Base-by-base conservation (phyloP, 2,797 vertebrate genomes). In the Erethizon dorsatum region DNA sequence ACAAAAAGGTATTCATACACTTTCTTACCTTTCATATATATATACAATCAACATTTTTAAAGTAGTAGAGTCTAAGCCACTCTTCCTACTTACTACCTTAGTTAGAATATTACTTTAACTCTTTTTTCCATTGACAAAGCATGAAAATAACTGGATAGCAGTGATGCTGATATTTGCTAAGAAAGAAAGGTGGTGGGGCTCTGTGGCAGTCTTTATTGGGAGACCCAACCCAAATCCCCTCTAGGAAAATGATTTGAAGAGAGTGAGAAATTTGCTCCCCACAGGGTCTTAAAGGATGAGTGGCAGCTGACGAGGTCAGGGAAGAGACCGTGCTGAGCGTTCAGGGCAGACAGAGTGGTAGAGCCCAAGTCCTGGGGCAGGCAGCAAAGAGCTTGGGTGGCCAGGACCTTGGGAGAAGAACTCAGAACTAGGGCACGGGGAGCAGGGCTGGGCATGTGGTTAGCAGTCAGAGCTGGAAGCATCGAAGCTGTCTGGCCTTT, bases 61-160 rank as follows among this genome's bases (percentile, higher is more conserved):
- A 91, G 41, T 50, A 89, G 57, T 88, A 79, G 31, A 45, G 79
- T 92, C 24, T 83, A 79, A 90, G 52, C 61, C 88, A 56, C n/a
- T 82, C 67, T 90, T 94, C 50, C 65, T n/a, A 73, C 0, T 52
- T 73, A 31, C 94, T 63, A 71, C 8, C 54, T 91, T 78, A 57
- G 82, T 94, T 90, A 56, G 61, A 75, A 61, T 73, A 18, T 59
- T 96, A 31, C 84, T 95, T 91, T 88, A 82, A 67, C 9, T 92
- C 41, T 77, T 91, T 89, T 90, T 71, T 10, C 61, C 17, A 28
- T 47, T 91, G 52, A 78, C 18, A 77, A 47, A 83, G 52, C n/a
- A 90, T n/a, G 41, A 61, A 91, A 91, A 63, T 87, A 94, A 75
- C 41, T 82, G 2, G 26, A 33, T 54, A 65, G 0, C 91, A 28